phyloP scores from a whole-genome alignment of 2,888 invertebrate genomes.

The Phrixothrix hirtus region DNA sequence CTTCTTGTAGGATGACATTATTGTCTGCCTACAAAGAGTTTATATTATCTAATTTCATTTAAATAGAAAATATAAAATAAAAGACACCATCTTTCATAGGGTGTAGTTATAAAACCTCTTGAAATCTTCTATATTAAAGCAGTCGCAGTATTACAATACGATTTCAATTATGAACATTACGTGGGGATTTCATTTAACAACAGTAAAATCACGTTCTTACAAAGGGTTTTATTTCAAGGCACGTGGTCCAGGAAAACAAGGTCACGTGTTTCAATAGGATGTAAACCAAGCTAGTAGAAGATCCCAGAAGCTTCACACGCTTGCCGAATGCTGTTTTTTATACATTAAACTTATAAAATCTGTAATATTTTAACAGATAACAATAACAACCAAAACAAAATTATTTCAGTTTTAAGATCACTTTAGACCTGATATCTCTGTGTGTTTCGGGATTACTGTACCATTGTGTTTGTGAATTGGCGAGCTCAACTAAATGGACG shows the following conservation, averaged over 20 bases:
- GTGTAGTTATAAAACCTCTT: too few species aligned
- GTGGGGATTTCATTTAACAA: conserved; percentile 51
- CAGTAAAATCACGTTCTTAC: conserved; percentile 51
- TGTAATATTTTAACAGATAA: background rate
- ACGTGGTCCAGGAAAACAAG: conserved; percentile 53
- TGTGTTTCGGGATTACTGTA: conserved; percentile 34
- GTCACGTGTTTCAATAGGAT: conserved; percentile 46
- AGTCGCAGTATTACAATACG: too few species aligned
- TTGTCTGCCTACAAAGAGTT: background rate
- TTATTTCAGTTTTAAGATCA: conserved; percentile 5
- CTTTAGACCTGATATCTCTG: conserved; percentile 12
- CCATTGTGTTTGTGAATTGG: conserved; percentile 31
- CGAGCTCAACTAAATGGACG: conserved; percentile 29
- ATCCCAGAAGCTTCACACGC: conserved; percentile 10
- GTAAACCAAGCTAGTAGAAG: conserved; percentile 8
- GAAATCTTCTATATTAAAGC: too few species aligned
- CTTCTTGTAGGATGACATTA: too few species aligned
- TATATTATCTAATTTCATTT: too few species aligned
- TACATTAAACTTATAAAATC: background rate
- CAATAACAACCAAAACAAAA: background rate
- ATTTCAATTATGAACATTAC: conserved; percentile 54
- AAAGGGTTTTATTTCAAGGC: conserved; percentile 52
- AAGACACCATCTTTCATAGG: too few species aligned
- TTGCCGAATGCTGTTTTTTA: background rate
- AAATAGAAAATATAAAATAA: too few species aligned